Evolutionary conservation across 2,888 invertebrate species (phyloP).

Genomic region (Dichetophora obliterata): DNA sequence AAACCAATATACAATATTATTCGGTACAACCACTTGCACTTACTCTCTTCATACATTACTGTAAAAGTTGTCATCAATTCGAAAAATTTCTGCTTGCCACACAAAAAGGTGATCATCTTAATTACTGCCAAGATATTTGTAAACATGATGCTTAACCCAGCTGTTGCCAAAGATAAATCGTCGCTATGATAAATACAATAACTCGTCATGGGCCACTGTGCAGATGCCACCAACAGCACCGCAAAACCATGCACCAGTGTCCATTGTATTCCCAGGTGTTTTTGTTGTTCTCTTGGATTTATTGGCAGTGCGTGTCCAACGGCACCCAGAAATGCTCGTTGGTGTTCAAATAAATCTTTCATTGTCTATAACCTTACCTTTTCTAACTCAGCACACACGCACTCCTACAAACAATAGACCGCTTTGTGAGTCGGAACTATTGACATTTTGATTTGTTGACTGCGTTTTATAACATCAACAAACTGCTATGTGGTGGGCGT

Average conservation of each 20-base stretch:
- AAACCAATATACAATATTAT: background rate
- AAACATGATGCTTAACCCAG: conserved; percentile 60
- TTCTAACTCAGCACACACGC: conserved; percentile 19
- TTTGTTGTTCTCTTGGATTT: conserved; percentile 18
- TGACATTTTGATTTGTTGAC: conserved; percentile 49
- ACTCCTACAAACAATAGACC: conserved; percentile 21
- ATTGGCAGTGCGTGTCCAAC: conserved; percentile 56
- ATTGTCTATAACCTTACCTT: conserved; percentile 41
- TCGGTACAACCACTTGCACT: conserved; percentile 38
- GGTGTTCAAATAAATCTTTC: conserved; percentile 56
- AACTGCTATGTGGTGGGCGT: conserved; percentile 22
- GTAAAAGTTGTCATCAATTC: conserved; percentile 58
- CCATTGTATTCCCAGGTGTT: conserved; percentile 31
- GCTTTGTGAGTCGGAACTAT: conserved; percentile 29
- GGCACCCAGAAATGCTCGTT: conserved; percentile 56
- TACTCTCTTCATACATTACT: conserved; percentile 57
- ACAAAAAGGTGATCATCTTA: conserved; percentile 63
- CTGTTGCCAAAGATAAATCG: conserved; percentile 62
- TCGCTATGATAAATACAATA: conserved; percentile 59
- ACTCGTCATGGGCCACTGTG: conserved; percentile 61
- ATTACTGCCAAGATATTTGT: conserved; percentile 62
- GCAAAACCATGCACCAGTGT: conserved; percentile 42
- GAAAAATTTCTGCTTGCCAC: conserved; percentile 57
- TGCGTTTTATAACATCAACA: conserved; percentile 38
- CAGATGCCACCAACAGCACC: conserved; percentile 58